These are phyloP conservation scores for Amia ocellicauda DNA, from an alignment of 2,113 vertebrate species.

Conservation along the genomic window DNA sequence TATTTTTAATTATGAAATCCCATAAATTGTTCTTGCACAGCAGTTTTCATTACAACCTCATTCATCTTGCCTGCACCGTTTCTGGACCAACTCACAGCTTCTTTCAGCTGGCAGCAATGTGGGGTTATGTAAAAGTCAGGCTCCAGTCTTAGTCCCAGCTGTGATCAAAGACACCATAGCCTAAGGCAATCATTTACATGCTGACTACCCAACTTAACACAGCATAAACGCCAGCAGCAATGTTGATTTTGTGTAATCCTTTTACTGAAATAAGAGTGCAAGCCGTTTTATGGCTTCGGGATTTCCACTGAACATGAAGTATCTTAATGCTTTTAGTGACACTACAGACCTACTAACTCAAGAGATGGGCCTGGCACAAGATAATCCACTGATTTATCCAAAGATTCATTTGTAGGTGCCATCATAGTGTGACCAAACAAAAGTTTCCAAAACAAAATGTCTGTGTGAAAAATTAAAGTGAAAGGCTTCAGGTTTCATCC, in stretches of 20 bases:
- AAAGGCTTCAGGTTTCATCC: too few species aligned
- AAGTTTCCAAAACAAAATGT: too few species aligned
- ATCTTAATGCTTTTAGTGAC: too few species aligned
- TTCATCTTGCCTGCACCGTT: not conserved
- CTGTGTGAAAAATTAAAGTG: too few species aligned
- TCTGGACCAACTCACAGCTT: not conserved
- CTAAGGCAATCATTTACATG: not conserved
- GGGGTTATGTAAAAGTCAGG: not conserved
- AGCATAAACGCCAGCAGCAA: not conserved
- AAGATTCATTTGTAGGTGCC: too few species aligned
- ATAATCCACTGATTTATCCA: too few species aligned
- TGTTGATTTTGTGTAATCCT: not conserved
- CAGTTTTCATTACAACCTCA: not conserved
- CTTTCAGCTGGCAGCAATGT: slow-evolving; percentile 2
- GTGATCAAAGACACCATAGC: not conserved
- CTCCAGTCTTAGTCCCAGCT: not conserved
- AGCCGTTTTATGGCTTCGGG: not conserved
- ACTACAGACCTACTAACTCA: too few species aligned
- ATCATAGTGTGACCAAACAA: too few species aligned
- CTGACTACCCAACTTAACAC: not conserved
- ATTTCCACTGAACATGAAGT: not conserved
- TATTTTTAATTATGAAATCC: too few species aligned
- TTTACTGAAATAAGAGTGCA: not conserved
- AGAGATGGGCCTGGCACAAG: too few species aligned
- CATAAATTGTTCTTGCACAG: not conserved